A percentile compares a stretch with the other conserved stretches of the same genome.
Conservation (phyloP, 2,113 vertebrate genomes). For the Anarhynchus alexandrinus region DNA sequence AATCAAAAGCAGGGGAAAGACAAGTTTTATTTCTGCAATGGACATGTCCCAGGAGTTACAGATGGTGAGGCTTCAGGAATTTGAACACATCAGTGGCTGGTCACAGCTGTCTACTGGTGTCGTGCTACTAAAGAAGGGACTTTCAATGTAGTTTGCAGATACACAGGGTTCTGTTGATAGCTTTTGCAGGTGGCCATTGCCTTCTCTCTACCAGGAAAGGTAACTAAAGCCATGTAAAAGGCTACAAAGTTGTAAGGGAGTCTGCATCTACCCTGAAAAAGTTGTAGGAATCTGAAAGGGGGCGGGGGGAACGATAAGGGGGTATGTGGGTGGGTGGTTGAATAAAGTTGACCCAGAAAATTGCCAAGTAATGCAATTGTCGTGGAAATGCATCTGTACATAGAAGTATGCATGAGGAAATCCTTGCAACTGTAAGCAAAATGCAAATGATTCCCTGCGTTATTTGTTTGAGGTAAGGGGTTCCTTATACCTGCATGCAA, state of each 20-base stretch:
- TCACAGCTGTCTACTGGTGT: not conserved
- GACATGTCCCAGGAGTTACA: not conserved
- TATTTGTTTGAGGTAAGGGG: not conserved
- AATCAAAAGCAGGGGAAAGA: not conserved
- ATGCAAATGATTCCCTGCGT: not conserved
- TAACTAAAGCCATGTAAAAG: not conserved
- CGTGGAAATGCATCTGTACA: not conserved
- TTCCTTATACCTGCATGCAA: not conserved
- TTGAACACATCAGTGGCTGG: not conserved
- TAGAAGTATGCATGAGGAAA: not conserved
- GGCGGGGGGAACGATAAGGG: not conserved
- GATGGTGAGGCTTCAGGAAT: not conserved
- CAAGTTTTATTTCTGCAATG: not conserved
- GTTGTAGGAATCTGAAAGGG: not conserved
- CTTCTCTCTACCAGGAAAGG: not conserved
- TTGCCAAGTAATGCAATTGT: not conserved
- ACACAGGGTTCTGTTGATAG: not conserved
- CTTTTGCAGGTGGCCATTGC: not conserved
- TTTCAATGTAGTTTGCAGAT: not conserved
- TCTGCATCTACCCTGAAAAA: not conserved
- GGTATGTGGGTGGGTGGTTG: fast-evolving
- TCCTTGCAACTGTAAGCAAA: not conserved
- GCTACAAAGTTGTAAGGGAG: not conserved
- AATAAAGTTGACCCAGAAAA: not conserved
- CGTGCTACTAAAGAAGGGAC: not conserved